Evolutionary conservation across 2,888 invertebrate genomes (phyloP).

Genomic region (Octonoba sinensis): DNA sequence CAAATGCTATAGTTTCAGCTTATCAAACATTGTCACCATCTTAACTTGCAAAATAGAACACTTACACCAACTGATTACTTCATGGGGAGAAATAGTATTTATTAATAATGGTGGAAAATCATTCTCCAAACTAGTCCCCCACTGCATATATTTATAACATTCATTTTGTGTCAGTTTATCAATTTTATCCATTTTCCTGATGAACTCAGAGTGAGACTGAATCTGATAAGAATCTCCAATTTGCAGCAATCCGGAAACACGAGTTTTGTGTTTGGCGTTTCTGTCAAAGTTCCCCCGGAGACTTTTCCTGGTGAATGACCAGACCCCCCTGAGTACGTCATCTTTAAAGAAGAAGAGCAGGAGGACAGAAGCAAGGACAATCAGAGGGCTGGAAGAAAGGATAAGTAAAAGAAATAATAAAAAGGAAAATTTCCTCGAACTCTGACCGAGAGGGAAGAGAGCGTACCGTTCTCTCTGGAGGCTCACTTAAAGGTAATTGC

Average conservation of each 20-base stretch:
- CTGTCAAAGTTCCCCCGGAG: conserved; percentile 24
- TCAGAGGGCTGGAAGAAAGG: not conserved
- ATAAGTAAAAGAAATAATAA: not conserved
- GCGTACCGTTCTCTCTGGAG: conserved; percentile 9
- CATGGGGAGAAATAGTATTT: too few species aligned
- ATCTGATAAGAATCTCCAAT: conserved; percentile 45
- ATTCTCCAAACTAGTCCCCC: too few species aligned
- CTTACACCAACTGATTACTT: too few species aligned
- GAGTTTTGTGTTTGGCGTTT: conserved; percentile 34
- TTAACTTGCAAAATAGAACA: too few species aligned
- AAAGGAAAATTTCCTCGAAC: conserved; percentile 13
- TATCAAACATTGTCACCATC: too few species aligned
- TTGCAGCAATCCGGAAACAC: conserved; percentile 28
- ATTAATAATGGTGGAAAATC: too few species aligned
- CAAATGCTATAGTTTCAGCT: too few species aligned
- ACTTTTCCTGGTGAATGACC: conserved; percentile 16
- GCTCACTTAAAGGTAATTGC: conserved; percentile 39
- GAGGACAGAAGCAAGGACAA: conserved; percentile 28
- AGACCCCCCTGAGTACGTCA: conserved; percentile 35
- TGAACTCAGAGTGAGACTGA: too few species aligned
- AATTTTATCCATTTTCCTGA: too few species aligned
- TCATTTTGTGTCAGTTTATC: too few species aligned
- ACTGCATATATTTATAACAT: too few species aligned
- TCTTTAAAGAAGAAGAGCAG: conserved; percentile 20
- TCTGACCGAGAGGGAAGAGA: not conserved